phyloP scores from a whole-genome alignment of 2,797 vertebrate species.

The Sebastes diploproa region DNA sequence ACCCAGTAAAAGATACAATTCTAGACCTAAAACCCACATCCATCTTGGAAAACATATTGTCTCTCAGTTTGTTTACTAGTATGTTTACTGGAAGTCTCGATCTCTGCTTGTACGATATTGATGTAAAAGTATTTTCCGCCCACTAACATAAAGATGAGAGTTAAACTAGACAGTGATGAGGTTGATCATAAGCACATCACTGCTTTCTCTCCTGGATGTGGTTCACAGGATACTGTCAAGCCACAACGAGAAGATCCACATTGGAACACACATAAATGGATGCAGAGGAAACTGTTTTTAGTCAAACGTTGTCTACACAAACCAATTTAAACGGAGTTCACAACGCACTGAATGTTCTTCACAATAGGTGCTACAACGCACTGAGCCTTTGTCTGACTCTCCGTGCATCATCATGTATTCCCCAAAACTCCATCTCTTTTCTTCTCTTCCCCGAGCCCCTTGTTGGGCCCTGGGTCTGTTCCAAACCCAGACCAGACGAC shows the following conservation, averaged over 20 bases:
- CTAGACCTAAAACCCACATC: neutral
- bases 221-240: neutral
- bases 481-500: conserved; percentile 74
- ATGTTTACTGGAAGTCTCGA: neutral
- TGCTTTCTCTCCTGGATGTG: neutral
- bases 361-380: conserved; percentile 9
- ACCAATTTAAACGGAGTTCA: neutral
- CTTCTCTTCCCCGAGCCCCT: conserved; percentile 12
- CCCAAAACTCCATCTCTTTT: conserved; percentile 12
- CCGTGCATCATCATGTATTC: conserved; percentile 8
- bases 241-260: neutral
- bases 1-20: conserved; percentile 15
- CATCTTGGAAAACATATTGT: neutral
- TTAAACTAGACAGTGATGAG: neutral
- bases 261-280: neutral
- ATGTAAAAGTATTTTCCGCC: neutral
- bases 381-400: conserved; percentile 40
- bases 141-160: neutral
- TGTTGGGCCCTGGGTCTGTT: conserved; percentile 32
- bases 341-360: neutral
- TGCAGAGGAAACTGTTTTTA: neutral
- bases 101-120: neutral
- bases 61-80: neutral
- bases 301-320: neutral
- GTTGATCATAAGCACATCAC: neutral